Percentiles rank a stretch among this genome's conserved stretches.
These are phyloP conservation scores for Eupithecia inturbata DNA, from an alignment of 2,888 invertebrate genomes.

Conservation along the genomic window DNA sequence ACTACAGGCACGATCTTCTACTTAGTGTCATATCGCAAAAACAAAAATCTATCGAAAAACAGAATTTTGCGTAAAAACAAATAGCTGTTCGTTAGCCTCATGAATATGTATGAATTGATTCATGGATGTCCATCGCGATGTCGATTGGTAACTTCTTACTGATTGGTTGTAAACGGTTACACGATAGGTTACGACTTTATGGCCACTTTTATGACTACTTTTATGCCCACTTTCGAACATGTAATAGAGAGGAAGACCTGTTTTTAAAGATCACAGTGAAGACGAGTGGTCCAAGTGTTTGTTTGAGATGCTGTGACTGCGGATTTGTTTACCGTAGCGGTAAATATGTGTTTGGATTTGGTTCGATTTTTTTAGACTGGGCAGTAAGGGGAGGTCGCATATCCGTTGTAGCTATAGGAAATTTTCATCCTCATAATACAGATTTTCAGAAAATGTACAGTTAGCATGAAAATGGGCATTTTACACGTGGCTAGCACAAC, in stretches of 20 bases:
- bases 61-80: slow-evolving; percentile 18
- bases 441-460: too few species aligned
- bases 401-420: too few species aligned
- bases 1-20: neutral
- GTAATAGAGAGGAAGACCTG: neutral
- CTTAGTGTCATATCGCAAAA: neutral
- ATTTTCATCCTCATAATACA: too few species aligned
- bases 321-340: neutral
- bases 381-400: too few species aligned
- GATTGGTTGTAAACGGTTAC: slow-evolving; percentile 18
- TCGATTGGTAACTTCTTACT: neutral
- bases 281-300: neutral
- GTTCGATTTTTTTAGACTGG: neutral
- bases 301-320: neutral
- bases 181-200: slow-evolving; percentile 17
- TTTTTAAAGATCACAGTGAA: neutral
- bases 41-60: neutral
- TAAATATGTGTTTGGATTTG: neutral
- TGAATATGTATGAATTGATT: slow-evolving; percentile 59
- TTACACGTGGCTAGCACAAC: too few species aligned
- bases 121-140: slow-evolving; percentile 37
- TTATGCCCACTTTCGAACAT: slow-evolving; percentile 19
- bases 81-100: slow-evolving; percentile 56
- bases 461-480: too few species aligned
- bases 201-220: slow-evolving; percentile 21